Percentiles rank a stretch among this genome's conserved stretches.
These are phyloP conservation scores for Epinotia brunnichana DNA, from an alignment of 2,888 invertebrate species.

Conservation along the genomic window DNA sequence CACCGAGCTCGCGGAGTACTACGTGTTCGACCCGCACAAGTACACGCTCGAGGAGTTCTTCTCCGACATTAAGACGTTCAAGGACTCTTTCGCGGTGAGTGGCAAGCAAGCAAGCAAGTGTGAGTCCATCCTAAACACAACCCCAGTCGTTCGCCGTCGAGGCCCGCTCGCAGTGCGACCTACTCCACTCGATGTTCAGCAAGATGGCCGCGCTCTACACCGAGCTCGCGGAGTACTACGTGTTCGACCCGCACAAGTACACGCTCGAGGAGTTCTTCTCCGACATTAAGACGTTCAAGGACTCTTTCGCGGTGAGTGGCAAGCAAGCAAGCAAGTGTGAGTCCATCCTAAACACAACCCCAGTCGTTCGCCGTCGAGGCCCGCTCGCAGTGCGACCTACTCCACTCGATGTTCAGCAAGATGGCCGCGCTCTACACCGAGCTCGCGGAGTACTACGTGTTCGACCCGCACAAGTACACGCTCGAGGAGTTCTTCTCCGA, in stretches of 20 bases:
- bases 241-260: slow-evolving; percentile 96
- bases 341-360: slow-evolving; percentile 55
- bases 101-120: no score
- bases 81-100: slow-evolving; percentile 93
- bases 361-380: slow-evolving; percentile 91
- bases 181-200: slow-evolving; percentile 96
- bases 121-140: slow-evolving; percentile 58
- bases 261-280: slow-evolving; percentile 97
- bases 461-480: slow-evolving; percentile 96
- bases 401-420: slow-evolving; percentile 96
- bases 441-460: slow-evolving; percentile 94
- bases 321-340: no score
- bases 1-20: slow-evolving; percentile 93
- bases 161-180: slow-evolving; percentile 93
- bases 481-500: slow-evolving; percentile 98
- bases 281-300: slow-evolving; percentile 97
- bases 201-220: slow-evolving; percentile 95
- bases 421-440: slow-evolving; percentile 94
- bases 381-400: slow-evolving; percentile 92
- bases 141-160: slow-evolving; percentile 88
- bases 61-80: slow-evolving; percentile 96
- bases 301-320: slow-evolving; percentile 90
- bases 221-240: slow-evolving; percentile 94
- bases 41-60: slow-evolving; percentile 98
- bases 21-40: slow-evolving; percentile 95